Evolutionary conservation across 1,140 invertebrate species (phyloP), one percentile per base, ranked within the genome.

Genomic region (Mercenaria mercenaria): DNA sequence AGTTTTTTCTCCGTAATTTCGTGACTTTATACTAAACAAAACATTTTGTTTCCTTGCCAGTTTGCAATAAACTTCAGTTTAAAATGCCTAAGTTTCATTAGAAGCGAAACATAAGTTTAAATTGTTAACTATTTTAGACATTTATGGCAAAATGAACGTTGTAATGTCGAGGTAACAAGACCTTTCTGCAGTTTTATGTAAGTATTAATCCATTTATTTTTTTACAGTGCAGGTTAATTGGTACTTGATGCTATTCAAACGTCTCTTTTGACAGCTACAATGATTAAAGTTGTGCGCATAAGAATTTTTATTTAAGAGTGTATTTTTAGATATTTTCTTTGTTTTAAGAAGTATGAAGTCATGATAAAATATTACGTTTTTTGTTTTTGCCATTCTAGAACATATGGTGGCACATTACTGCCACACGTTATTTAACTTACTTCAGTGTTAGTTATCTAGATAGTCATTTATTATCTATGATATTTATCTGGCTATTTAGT

Each of bases 91-190:
- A 72, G 37, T 72, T 72, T 39, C 67, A 41, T 72, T 26, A 72
- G 34, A 72, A 32, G 67, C 34, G 37, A 72, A 72, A 72, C 67
- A 29, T 72, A 72, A 41, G 67, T 72, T 72, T 72, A 72, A 72
- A 72, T 72, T 72, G 67, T 72, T 72, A 72, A 72, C 67, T 72
- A 72, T 72, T 72, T 72, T 23, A 37, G 67, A 72, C 67, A 72
- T 72, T 72, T 29, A 72, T 72, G 29, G 34, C 67, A 29, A 72
- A 72, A 72, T 72, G 67, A 72, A 72, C 39, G 67, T 72, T 72
- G 67, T 72, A 72, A 72, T 72, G 67, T 39, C 34, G 67, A 72
- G 13, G 26, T 72, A 72, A 72, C 67, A 72, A 72, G 67, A 72
- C 67, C 67, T 39, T 72, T 34, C 67, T 34, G 34, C 10, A 41